Base-by-base conservation (phyloP, 1,140 invertebrate species). In the Akabosia matsudoensis region DNA sequence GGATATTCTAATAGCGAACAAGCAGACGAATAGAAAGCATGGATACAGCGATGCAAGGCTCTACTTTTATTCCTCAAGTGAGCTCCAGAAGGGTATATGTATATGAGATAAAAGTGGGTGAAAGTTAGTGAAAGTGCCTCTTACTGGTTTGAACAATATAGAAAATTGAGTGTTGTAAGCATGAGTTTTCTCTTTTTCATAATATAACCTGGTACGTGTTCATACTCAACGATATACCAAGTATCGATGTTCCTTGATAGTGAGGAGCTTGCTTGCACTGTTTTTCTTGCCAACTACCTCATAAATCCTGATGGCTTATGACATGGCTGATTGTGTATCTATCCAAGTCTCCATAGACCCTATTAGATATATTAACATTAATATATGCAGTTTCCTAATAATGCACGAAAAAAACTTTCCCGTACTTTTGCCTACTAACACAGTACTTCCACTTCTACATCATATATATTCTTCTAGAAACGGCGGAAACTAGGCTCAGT, bases 221-320 rank as follows among this genome's bases (percentile, higher is more conserved):
- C n/a, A n/a, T n/a, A n/a, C n/a, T n/a, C n/a, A n/a, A n/a, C n/a
- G n/a, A n/a, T n/a, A n/a, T n/a, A n/a, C n/a, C n/a, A n/a, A n/a
- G n/a, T n/a, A n/a, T n/a, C n/a, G n/a, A n/a, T n/a, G n/a, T n/a
- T n/a, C n/a, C n/a, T n/a, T n/a, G n/a, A n/a, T n/a, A n/a, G n/a
- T n/a, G n/a, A n/a, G n/a, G n/a, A n/a, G n/a, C n/a, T n/a, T n/a
- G 10, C 54, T 67, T 67, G 7, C 61, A 67, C 24, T 67, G 61
- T 67, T 28, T 67, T 67, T 22, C 61, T 67, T 67, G 61, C 61
- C 61, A 67, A 67, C 61, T 67, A 67, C 24, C 61, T 67, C 61
- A 67, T 67, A 67, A 67, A 67, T 67, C 30, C 61, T 31, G 30
- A 67, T 67, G 30, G 61, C 61, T 67, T 67, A 67, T 67, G 61